phyloP scores from a whole-genome alignment of 1,140 invertebrate species.

The Pogonomyrmex barbatus region DNA sequence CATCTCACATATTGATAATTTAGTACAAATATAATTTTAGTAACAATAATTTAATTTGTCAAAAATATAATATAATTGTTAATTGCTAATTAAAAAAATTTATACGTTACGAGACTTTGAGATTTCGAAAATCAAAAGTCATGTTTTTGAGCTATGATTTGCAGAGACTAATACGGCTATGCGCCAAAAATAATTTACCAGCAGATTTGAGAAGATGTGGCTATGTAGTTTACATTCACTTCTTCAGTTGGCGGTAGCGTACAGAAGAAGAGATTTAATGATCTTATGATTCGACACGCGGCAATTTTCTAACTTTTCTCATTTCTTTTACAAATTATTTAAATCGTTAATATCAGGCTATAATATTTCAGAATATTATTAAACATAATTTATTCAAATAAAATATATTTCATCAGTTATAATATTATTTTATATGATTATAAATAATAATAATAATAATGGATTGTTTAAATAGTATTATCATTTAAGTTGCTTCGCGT shows the following conservation, averaged over 20 bases:
- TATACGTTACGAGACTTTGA: no score
- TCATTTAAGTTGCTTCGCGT: neutral
- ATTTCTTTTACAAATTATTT: neutral
- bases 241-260: slow-evolving; percentile 12
- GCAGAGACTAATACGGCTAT: no score
- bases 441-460: neutral
- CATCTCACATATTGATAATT: no score
- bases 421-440: neutral
- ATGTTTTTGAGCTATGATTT: no score
- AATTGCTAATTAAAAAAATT: no score
- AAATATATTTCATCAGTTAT: neutral
- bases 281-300: neutral
- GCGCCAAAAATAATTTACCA: neutral
- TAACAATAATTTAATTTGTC: no score
- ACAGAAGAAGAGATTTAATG: neutral
- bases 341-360: neutral
- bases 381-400: neutral
- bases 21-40: no score
- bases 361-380: neutral
- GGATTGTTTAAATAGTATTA: neutral
- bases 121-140: no score
- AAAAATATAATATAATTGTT: no score
- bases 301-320: neutral
- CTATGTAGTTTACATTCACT: neutral
- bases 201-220: neutral